These are phyloP conservation scores for Rhagonycha fulva DNA, from an alignment of 2,888 invertebrate genomes.

Conservation along the genomic window DNA sequence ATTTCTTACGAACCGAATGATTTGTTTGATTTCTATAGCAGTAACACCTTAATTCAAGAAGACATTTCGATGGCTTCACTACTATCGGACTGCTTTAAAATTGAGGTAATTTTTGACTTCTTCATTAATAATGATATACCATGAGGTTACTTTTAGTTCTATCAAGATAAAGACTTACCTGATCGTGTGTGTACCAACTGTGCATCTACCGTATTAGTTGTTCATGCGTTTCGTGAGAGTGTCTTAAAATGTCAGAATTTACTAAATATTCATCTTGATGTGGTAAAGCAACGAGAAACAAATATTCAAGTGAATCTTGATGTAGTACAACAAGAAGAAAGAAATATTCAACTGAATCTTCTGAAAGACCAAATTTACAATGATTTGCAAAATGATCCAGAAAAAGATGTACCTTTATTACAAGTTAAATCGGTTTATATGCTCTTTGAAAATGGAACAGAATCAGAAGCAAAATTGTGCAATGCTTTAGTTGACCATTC, in stretches of 20 bases:
- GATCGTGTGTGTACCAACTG: constrained; percentile 7
- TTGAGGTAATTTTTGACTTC: constrained; percentile 2
- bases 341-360: neutral
- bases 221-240: constrained; percentile 8
- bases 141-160: neutral
- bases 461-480: neutral
- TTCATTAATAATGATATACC: neutral
- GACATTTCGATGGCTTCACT: constrained; percentile 4
- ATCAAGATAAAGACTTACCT: constrained; percentile 4
- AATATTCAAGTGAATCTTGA: neutral
- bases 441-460: neutral
- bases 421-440: no score
- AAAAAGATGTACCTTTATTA: neutral
- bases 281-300: neutral
- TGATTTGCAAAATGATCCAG: neutral
- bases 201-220: constrained; percentile 5
- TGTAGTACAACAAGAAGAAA: neutral
- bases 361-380: neutral
- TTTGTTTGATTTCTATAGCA: constrained; percentile 8
- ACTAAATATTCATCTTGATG: neutral
- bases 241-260: constrained; percentile 2
- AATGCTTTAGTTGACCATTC: neutral
- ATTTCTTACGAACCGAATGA: neutral
- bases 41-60: neutral
- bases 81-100: constrained; percentile 9